Percentiles rank a stretch among this genome's conserved stretches.
These are phyloP conservation scores for Tupiocoris notatus DNA, from an alignment of 2,888 invertebrate genomes.

Conservation along the genomic window DNA sequence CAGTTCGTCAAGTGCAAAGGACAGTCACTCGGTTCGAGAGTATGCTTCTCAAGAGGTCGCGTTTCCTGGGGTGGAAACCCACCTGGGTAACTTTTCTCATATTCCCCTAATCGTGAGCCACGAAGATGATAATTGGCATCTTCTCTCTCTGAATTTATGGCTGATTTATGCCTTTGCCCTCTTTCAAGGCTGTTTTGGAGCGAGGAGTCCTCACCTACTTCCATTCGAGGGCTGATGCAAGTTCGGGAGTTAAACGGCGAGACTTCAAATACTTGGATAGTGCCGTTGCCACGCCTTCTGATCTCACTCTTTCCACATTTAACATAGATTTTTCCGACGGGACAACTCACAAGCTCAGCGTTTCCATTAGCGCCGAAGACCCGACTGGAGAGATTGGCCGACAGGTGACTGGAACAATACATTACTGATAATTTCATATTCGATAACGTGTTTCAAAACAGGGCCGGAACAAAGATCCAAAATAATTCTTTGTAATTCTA, in stretches of 20 bases:
- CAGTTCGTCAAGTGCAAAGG: slow-evolving; percentile 61
- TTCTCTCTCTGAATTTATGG: no score
- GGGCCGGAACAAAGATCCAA: no score
- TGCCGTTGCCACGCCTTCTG: slow-evolving; percentile 57
- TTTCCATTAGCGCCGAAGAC: slow-evolving; percentile 54
- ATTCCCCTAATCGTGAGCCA: no score
- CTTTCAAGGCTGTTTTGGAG: slow-evolving; percentile 66
- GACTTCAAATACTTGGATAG: slow-evolving; percentile 67
- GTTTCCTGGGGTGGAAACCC: slow-evolving; percentile 65
- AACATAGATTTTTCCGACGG: slow-evolving; percentile 61
- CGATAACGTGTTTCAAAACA: no score
- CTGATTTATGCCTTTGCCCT: no score
- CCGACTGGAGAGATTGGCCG: slow-evolving; percentile 54
- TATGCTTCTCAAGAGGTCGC: slow-evolving; percentile 62
- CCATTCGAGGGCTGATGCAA: slow-evolving; percentile 63
- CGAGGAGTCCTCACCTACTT: slow-evolving; percentile 66
- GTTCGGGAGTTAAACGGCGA: slow-evolving; percentile 59
- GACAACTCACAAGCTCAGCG: slow-evolving; percentile 60
- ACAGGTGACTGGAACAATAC: no score
- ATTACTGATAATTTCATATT: no score
- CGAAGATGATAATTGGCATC: no score
- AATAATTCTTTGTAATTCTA: no score
- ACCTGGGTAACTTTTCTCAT: slow-evolving; percentile 62
- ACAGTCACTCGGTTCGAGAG: slow-evolving; percentile 65
- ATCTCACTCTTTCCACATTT: slow-evolving; percentile 57